A percentile compares a stretch with the other conserved stretches of the same genome.
These are phyloP conservation scores for Drosophila buzzatii DNA, from an alignment of 2,888 invertebrate genomes.

Conservation along the genomic window DNA sequence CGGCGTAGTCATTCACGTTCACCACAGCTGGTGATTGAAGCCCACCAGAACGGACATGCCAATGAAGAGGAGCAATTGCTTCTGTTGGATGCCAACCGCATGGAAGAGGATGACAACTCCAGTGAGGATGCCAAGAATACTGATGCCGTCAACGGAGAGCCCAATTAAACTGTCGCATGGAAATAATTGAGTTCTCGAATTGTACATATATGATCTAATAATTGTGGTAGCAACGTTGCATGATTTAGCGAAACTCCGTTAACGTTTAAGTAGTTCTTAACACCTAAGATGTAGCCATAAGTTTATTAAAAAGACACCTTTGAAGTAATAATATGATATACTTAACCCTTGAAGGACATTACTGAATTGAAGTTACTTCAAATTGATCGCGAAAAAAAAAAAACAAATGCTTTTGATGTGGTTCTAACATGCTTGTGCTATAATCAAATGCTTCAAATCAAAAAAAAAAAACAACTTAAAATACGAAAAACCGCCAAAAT, in stretches of 20 bases:
- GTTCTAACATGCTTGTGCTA: constrained; percentile 11
- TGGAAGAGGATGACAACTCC: constrained; percentile 73
- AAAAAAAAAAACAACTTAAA: not conserved
- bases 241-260: constrained; percentile 22
- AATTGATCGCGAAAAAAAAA: constrained; percentile 18
- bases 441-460: constrained; percentile 23
- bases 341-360: not conserved
- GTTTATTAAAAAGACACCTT: constrained; percentile 14
- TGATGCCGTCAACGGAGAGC: constrained; percentile 13
- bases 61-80: constrained; percentile 59
- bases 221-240: constrained; percentile 40
- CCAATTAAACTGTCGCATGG: constrained; percentile 34
- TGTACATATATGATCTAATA: constrained; percentile 57
- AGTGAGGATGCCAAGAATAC: constrained; percentile 52
- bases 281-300: constrained; percentile 29
- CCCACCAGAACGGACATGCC: constrained; percentile 59
- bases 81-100: constrained; percentile 57
- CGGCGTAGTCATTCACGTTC: constrained; percentile 61
- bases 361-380: constrained; percentile 12
- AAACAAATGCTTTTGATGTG: constrained; percentile 3
- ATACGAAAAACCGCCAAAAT: constrained; percentile 26
- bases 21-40: constrained; percentile 39
- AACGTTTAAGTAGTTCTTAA: constrained; percentile 27
- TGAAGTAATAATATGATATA: constrained; percentile 10
- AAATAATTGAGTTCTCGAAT: not conserved